Evolutionary conservation across 2,113 vertebrate species (phyloP).

Genomic region (Capra hircus): DNA sequence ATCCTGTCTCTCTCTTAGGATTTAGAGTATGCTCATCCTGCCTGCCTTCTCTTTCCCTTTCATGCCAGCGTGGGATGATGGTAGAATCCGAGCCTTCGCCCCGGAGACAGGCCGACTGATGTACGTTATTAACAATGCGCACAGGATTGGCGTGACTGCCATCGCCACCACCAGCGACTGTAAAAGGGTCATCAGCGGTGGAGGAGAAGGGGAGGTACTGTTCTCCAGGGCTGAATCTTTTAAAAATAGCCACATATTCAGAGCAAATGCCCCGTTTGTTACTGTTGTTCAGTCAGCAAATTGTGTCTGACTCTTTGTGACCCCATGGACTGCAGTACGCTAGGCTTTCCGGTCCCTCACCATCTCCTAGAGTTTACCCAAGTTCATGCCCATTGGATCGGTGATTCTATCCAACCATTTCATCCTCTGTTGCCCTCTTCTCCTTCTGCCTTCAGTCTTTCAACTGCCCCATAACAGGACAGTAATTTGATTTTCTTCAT

Average conservation of each 20-base stretch:
- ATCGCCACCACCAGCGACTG: conserved; percentile 85
- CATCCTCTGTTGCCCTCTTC: not conserved
- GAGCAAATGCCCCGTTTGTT: not conserved
- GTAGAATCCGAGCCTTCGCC: conserved; percentile 87
- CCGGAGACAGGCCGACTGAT: conserved; percentile 85
- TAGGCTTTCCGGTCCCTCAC: not conserved
- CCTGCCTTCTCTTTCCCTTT: not conserved
- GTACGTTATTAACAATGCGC: conserved; percentile 83
- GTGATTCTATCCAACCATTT: too few species aligned
- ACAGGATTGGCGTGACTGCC: conserved; percentile 86
- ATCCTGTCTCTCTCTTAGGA: not conserved
- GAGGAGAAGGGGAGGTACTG: conserved; percentile 89
- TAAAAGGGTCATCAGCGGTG: conserved; percentile 87
- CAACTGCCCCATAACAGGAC: not conserved
- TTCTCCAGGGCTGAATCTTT: not conserved
- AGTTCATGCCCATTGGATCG: too few species aligned
- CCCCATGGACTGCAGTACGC: not conserved
- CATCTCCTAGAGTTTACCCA: too few species aligned
- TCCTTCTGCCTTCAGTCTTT: not conserved
- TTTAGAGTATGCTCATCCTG: not conserved
- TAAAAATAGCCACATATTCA: not conserved
- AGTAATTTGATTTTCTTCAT: not conserved
- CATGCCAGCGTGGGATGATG: conserved; percentile 87
- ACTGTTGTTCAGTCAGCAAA: not conserved
- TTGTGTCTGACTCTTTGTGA: not conserved